A percentile compares a stretch with the other conserved stretches of the same genome.
phyloP scores from a whole-genome alignment of 1,140 invertebrate genomes.

The Heliconius congener region DNA sequence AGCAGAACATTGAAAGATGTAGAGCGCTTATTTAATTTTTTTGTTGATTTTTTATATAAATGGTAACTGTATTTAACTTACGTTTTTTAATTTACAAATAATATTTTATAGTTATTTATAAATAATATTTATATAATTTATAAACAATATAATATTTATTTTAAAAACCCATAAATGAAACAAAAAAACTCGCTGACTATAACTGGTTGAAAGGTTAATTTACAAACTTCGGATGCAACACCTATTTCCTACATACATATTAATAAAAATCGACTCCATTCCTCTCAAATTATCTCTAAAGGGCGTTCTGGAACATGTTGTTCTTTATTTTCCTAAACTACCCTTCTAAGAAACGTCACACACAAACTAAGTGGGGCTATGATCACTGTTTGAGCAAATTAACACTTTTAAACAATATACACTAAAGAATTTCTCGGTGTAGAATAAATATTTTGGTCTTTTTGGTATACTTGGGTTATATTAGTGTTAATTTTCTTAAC shows the following conservation, averaged over 20 bases:
- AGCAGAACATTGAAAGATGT: not conserved
- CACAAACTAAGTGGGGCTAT: conserved; percentile 69
- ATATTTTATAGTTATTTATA: no score
- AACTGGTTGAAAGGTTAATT: no score
- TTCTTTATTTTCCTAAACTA: conserved; percentile 65
- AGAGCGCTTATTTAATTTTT: not conserved
- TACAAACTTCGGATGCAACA: no score
- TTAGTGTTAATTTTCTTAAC: conserved; percentile 5
- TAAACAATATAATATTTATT: not conserved
- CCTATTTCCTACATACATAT: not conserved
- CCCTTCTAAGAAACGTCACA: conserved; percentile 72
- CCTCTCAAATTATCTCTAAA: conserved; percentile 25
- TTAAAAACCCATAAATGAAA: no score
- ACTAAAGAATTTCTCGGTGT: conserved; percentile 8
- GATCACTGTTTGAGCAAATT: conserved; percentile 77
- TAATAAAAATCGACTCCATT: conserved; percentile 22
- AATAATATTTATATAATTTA: no score
- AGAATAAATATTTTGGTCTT: not conserved
- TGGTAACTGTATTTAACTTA: not conserved
- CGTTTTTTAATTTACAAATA: not conserved
- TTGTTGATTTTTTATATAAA: not conserved
- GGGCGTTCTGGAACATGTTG: conserved; percentile 63
- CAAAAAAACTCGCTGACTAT: no score
- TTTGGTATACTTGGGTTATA: not conserved
- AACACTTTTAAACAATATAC: conserved; percentile 61